Evolutionary conservation across 2,113 vertebrate species (phyloP).

Genomic region (Ammodytes dubius): DNA sequence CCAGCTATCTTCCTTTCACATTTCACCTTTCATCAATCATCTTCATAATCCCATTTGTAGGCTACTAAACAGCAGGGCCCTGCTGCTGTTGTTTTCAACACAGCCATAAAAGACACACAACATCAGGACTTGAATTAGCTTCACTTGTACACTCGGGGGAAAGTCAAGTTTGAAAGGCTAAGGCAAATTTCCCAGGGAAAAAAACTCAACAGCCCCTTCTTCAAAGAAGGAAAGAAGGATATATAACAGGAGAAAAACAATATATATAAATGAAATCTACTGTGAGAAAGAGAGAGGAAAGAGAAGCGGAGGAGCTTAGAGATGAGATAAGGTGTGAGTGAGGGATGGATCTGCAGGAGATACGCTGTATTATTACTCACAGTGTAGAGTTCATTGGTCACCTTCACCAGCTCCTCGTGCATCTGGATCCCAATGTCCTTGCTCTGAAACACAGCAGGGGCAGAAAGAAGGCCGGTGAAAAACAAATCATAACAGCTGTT

Average conservation of each 20-base stretch:
- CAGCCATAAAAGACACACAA: neutral
- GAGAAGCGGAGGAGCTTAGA: constrained; percentile 14
- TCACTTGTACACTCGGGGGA: neutral
- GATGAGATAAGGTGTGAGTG: constrained; percentile 43
- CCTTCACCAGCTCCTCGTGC: constrained; percentile 98
- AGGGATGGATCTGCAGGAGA: constrained; percentile 49
- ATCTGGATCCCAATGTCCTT: constrained; percentile 99
- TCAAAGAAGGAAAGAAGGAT: neutral
- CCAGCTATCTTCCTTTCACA: neutral
- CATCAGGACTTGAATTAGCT: neutral
- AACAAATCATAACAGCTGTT: constrained; percentile 23
- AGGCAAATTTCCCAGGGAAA: neutral
- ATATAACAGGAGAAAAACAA: neutral
- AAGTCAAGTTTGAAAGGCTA: neutral
- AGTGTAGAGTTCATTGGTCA: constrained; percentile 98
- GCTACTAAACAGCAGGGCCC: neutral
- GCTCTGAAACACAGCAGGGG: constrained; percentile 87
- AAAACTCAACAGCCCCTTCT: neutral
- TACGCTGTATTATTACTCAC: constrained; percentile 84
- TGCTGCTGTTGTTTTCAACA: neutral
- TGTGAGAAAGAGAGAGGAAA: constrained; percentile 7
- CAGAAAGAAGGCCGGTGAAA: constrained; percentile 12
- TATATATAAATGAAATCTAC: neutral
- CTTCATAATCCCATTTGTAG: neutral
- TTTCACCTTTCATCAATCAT: neutral